These are phyloP conservation scores for Hyaena hyaena DNA, from an alignment of 2,113 vertebrate genomes.

Conservation along the genomic window DNA sequence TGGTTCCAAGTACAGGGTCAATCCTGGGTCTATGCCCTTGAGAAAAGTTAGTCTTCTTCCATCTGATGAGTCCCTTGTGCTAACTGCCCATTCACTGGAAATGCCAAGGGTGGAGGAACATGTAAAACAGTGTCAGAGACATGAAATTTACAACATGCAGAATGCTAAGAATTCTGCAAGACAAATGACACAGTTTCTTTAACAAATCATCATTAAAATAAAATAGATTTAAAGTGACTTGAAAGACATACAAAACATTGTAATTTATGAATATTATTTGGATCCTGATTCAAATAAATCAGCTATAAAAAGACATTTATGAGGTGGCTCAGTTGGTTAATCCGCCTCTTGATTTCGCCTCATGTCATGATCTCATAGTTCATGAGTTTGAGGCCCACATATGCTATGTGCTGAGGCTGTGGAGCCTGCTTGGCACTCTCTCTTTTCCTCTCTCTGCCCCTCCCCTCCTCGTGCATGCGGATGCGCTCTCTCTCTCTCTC, in stretches of 20 bases:
- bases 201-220: background rate
- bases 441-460: no score
- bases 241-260: background rate
- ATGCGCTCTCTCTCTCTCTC: no score
- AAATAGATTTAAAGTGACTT: background rate
- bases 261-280: background rate
- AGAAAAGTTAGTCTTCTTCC: background rate
- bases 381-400: no score
- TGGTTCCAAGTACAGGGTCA: background rate
- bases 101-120: background rate
- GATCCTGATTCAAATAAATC: background rate
- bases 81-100: background rate
- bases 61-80: background rate
- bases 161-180: background rate
- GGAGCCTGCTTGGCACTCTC: no score
- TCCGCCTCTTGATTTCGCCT: no score
- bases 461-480: no score
- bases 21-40: background rate
- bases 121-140: background rate
- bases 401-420: no score
- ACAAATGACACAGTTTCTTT: background rate
- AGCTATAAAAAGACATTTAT: background rate
- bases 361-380: no score
- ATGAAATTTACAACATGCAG: fast-evolving
- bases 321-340: no score